Evolutionary conservation across 2,797 vertebrate genomes (phyloP).

Genomic region (Ateles fusciceps): DNA sequence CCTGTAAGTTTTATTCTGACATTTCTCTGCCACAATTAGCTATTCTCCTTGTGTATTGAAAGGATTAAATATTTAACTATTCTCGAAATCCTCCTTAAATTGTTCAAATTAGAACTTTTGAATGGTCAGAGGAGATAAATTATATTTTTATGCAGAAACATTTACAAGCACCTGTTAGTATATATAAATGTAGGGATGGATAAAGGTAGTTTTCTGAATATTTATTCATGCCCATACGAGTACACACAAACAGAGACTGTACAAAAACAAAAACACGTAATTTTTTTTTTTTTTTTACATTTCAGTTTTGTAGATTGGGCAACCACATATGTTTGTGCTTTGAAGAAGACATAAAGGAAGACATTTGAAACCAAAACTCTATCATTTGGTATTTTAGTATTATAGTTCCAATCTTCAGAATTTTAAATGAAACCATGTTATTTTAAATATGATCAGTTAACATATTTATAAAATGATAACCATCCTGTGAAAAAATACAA

Average conservation of each 20-base stretch:
- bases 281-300: background rate
- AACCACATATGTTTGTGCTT: background rate
- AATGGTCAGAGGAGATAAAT: background rate
- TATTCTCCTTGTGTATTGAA: background rate
- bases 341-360: background rate
- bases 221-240: background rate
- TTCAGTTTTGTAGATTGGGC: background rate
- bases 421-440: background rate
- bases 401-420: background rate
- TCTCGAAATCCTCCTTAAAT: background rate
- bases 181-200: background rate
- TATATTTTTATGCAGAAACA: constrained; percentile 16
- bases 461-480: background rate
- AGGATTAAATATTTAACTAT: background rate
- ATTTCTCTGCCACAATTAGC: background rate
- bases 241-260: background rate
- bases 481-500: background rate
- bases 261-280: background rate
- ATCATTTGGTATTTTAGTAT: background rate
- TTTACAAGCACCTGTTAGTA: background rate
- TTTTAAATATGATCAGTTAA: background rate
- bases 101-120: background rate
- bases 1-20: background rate
- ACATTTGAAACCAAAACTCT: background rate
- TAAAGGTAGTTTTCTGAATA: background rate